A percentile compares a stretch with the other conserved stretches of the same genome.
phyloP scores from a whole-genome alignment of 2,113 vertebrate genomes.

The Pedionomus torquatus region DNA sequence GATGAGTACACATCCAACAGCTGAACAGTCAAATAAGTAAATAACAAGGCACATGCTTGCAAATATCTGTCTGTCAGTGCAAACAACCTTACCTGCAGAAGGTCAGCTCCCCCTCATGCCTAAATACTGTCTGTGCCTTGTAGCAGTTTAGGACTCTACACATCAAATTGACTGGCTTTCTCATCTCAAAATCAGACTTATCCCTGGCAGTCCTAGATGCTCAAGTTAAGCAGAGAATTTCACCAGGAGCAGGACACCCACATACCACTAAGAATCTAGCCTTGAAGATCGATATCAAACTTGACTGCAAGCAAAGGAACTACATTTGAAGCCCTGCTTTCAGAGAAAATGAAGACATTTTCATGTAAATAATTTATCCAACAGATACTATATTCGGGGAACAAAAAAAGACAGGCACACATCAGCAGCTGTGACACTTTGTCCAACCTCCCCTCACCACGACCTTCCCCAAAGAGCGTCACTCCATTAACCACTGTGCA shows the following conservation, averaged over 20 bases:
- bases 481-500: conserved; percentile 11
- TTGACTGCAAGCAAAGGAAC: not conserved
- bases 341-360: conserved; percentile 50
- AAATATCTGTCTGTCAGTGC: not conserved
- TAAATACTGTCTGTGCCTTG: not conserved
- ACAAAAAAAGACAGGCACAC: conserved; percentile 26
- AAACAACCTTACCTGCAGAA: not conserved
- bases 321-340: not conserved
- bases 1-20: not conserved
- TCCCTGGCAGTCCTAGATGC: not conserved
- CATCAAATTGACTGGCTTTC: not conserved
- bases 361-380: conserved; percentile 56
- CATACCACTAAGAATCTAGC: not conserved
- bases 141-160: not conserved
- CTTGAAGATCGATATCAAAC: not conserved
- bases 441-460: not conserved
- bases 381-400: not conserved
- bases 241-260: not conserved
- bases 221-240: not conserved
- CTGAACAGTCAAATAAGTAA: not conserved
- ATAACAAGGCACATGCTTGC: not conserved
- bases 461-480: conserved; percentile 1
- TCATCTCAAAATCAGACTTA: not conserved
- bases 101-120: not conserved
- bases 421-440: conserved; percentile 5